These are phyloP conservation scores for Drosophila monieri DNA, from an alignment of 2,888 invertebrate genomes.

Conservation along the genomic window DNA sequence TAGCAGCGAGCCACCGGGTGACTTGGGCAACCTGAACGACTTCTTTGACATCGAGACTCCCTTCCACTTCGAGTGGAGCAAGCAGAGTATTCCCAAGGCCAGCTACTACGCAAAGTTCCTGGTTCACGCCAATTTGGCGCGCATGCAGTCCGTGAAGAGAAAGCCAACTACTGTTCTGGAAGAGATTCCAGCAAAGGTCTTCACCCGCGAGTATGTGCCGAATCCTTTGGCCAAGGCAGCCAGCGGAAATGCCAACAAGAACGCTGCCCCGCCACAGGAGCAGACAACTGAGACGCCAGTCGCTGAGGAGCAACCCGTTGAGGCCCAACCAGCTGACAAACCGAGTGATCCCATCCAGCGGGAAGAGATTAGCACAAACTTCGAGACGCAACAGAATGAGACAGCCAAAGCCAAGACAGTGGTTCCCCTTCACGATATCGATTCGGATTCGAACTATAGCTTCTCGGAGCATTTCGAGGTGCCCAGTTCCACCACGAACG, in stretches of 20 bases:
- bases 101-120: constrained; percentile 81
- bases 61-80: constrained; percentile 68
- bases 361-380: constrained; percentile 42
- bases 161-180: constrained; percentile 1
- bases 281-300: not conserved
- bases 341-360: constrained; percentile 35
- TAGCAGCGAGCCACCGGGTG: constrained; percentile 39
- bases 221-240: constrained; percentile 61
- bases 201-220: constrained; percentile 49
- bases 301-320: not conserved
- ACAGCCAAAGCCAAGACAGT: not conserved
- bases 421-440: constrained; percentile 56
- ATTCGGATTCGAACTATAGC: constrained; percentile 84
- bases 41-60: constrained; percentile 69
- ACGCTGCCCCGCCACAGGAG: constrained; percentile 6
- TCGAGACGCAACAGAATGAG: constrained; percentile 26
- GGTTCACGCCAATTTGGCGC: constrained; percentile 69
- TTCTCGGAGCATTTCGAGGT: constrained; percentile 83
- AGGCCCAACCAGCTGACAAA: not conserved
- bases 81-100: constrained; percentile 26
- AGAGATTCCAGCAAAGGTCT: constrained; percentile 16
- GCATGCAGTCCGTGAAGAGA: constrained; percentile 40
- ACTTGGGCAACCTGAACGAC: constrained; percentile 39
- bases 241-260: not conserved
- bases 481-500: constrained; percentile 49